Base-by-base conservation (phyloP, 2,888 invertebrate species). In the Cheilosia scutellata region DNA sequence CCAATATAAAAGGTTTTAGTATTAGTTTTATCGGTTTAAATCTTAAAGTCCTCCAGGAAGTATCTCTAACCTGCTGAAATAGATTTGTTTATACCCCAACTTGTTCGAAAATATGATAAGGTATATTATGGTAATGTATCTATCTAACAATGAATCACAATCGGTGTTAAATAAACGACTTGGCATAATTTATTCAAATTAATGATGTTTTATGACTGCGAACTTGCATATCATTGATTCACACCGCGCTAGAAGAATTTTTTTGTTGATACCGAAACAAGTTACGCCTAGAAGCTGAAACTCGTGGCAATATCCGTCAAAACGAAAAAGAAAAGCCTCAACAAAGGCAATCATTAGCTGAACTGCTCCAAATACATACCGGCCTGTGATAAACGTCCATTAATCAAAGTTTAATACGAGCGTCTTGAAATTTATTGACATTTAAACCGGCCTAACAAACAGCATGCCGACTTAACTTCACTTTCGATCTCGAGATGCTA, bases 351-450 rank as follows among this genome's bases (percentile, higher is more conserved):
- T 20, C 29, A 20, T 31, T 53, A 55, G 57, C 49, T 20, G 65
- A 75, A 66, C 9, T 57, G 57, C 37, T 66, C 65, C 31, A 65
- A 75, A 75, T 75, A 65, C 57, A 75, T 49, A 65, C 33, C 27
- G 31, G 31, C 20, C 11, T 13, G 13, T 51, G 60, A 62, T 51
- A 40, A 72, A 47, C 47, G 29, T 11, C 33, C 40, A 75, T 62
- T 49, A 57, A 65, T 57, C 55, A 57, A n/a, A 57, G 29, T 40
- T 57, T 27, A 65, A 47, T 55, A 47, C 37, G 65, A 74, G 75
- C n/a, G n/a, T 70, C 31, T 70, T 70, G 9, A 33, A 57, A 70
- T 57, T 31, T 53, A 55, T 55, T 44, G 37, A 27, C 60, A 42
- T 49, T 47, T 27, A 51, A 57, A 40, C 58, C 57, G 33, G 57